Conservation (phyloP, 30 jellyfish, hydroid and myxozoan species). For the Hydra vulgaris region DNA sequence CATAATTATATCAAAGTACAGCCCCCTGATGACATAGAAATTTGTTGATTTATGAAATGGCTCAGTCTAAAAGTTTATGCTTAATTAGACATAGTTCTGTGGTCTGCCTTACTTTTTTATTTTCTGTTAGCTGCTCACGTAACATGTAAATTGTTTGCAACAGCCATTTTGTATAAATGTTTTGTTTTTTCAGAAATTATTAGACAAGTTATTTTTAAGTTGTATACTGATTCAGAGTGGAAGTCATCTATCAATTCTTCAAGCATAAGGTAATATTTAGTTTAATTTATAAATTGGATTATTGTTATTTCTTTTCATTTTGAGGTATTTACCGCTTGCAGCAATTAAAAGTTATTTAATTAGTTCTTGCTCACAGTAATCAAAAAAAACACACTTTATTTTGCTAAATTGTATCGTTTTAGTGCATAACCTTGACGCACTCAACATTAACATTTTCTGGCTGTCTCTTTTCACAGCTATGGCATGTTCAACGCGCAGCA, state of each 20-base stretch:
- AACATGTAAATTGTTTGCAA: neutral
- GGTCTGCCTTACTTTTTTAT: neutral
- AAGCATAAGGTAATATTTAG: neutral
- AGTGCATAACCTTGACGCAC: neutral
- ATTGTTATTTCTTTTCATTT: neutral
- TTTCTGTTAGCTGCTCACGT: neutral
- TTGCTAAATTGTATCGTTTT: too few relatives aligned
- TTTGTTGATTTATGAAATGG: neutral
- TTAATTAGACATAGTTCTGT: neutral
- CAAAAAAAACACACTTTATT: neutral
- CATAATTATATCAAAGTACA: neutral
- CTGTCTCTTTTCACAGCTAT: neutral
- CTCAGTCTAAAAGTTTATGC: neutral
- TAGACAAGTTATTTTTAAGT: neutral
- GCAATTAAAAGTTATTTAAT: neutral
- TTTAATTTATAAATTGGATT: neutral
- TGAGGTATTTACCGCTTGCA: neutral
- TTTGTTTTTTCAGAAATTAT: neutral
- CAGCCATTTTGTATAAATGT: neutral
- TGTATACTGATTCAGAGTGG: neutral
- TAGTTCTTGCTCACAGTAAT: neutral
- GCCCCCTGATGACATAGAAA: neutral
- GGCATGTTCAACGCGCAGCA: neutral
- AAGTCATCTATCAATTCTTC: neutral
- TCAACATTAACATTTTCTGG: neutral